These are phyloP conservation scores for Maconellicoccus hirsutus DNA, from an alignment of 1,140 invertebrate species.

Conservation along the genomic window DNA sequence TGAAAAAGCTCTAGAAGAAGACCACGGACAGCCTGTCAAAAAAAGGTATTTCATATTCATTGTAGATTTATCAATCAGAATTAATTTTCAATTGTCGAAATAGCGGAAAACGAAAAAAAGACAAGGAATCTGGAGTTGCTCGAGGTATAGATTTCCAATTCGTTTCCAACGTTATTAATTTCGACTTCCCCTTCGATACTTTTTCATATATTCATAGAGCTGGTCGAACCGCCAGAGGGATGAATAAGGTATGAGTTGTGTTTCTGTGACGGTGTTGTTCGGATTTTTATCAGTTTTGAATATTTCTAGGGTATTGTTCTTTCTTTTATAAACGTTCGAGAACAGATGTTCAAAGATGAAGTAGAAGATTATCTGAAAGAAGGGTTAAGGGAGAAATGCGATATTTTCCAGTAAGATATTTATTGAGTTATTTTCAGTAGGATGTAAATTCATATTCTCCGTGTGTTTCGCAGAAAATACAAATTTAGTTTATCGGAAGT, in stretches of 20 bases:
- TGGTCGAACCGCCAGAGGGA: constrained; percentile 85
- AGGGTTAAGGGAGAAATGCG: constrained; percentile 40
- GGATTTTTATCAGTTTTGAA: constrained; percentile 23
- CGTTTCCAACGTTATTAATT: constrained; percentile 95
- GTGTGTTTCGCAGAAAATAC: constrained; percentile 58
- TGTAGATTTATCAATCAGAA: too few species aligned
- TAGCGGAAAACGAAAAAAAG: constrained; percentile 55
- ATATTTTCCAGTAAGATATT: constrained; percentile 38
- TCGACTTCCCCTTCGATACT: constrained; percentile 85
- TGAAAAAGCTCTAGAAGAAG: constrained; percentile 64
- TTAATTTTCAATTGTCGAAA: too few species aligned
- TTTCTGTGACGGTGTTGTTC: background rate
- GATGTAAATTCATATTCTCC: too few species aligned
- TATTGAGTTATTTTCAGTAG: background rate
- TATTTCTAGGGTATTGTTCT: constrained; percentile 70
- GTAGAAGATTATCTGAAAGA: constrained; percentile 63
- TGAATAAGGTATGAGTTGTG: constrained; percentile 51
- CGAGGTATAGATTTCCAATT: constrained; percentile 96
- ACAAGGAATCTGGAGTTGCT: constrained; percentile 88
- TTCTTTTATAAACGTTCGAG: constrained; percentile 79
- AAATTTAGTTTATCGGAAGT: constrained; percentile 90
- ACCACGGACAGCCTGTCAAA: background rate
- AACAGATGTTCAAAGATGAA: constrained; percentile 58
- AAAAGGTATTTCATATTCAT: too few species aligned
- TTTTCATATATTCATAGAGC: constrained; percentile 89